Percentiles rank a stretch among this genome's conserved stretches.
Evolutionary conservation across 2,113 vertebrate species (phyloP).

Genomic region (Coryphaenoides rupestris): DNA sequence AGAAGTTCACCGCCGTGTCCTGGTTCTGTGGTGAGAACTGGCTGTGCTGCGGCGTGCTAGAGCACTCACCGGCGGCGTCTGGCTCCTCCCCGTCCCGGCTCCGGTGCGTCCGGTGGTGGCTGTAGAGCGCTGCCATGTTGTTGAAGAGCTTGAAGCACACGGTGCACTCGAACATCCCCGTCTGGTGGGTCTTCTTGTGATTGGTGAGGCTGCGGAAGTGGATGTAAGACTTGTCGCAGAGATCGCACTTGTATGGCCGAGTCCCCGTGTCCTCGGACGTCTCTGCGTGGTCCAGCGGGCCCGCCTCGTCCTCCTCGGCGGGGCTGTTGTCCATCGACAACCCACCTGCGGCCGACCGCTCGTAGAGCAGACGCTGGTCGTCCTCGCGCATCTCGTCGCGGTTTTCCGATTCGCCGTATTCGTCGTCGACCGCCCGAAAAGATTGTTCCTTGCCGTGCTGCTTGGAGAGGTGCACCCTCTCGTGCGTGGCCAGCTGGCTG

Average conservation of each 20-base stretch:
- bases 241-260: slow-evolving; percentile 75
- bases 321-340: slow-evolving; percentile 41
- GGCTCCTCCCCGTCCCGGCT: slow-evolving; percentile 41
- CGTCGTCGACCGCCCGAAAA: slow-evolving; percentile 26
- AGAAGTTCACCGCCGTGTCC: slow-evolving; percentile 59
- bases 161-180: slow-evolving; percentile 81
- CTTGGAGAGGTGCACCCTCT: slow-evolving; percentile 62
- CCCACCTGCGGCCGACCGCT: slow-evolving; percentile 11
- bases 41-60: slow-evolving; percentile 30
- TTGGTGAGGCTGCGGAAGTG: slow-evolving; percentile 86
- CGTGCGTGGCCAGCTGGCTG: slow-evolving; percentile 67
- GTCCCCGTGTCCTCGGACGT: slow-evolving; percentile 41
- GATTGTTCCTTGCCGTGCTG: slow-evolving; percentile 42
- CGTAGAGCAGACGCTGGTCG: slow-evolving; percentile 24
- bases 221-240: slow-evolving; percentile 84
- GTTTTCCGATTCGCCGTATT: slow-evolving; percentile 21
- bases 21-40: slow-evolving; percentile 58
- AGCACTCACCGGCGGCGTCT: slow-evolving; percentile 12
- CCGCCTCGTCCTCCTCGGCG: slow-evolving; percentile 50
- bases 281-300: slow-evolving; percentile 35
- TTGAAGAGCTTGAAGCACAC: slow-evolving; percentile 83
- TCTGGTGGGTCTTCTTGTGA: slow-evolving; percentile 85
- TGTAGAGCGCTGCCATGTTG: slow-evolving; percentile 84
- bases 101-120: slow-evolving; percentile 83
- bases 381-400: slow-evolving; percentile 24